Percentiles rank a stretch among this genome's conserved stretches.
Evolutionary conservation across 2,797 vertebrate species (phyloP).

Genomic region (Remorina albescens): DNA sequence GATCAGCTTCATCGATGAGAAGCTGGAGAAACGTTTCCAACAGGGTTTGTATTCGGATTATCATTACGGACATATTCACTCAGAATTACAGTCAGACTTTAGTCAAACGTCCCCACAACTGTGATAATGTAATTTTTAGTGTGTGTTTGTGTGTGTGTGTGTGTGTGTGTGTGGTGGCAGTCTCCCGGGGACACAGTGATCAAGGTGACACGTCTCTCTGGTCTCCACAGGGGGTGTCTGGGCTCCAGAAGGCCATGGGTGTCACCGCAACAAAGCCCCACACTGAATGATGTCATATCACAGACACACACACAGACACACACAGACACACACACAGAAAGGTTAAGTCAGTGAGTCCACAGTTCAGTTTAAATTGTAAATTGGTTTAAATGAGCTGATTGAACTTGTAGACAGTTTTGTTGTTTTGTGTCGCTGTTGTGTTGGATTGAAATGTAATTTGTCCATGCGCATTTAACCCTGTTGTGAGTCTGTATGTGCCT

Average conservation of each 20-base stretch:
- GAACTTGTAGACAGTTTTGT: not conserved
- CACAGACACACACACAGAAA: slow-evolving; percentile 30
- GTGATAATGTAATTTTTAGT: slow-evolving; percentile 2
- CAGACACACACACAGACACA: slow-evolving; percentile 34
- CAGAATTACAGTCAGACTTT: not conserved
- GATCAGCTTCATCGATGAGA: too few relatives aligned
- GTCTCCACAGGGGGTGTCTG: slow-evolving; percentile 76
- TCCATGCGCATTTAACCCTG: too few relatives aligned
- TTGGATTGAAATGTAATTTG: not conserved
- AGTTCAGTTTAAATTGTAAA: not conserved
- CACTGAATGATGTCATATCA: slow-evolving; percentile 58
- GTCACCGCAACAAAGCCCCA: slow-evolving; percentile 61
- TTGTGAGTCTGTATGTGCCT: too few relatives aligned
- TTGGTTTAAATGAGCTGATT: not conserved
- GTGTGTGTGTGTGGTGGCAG: slow-evolving; percentile 22
- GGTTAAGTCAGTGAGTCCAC: slow-evolving; percentile 4
- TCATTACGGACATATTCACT: not conserved
- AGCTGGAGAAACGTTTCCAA: too few relatives aligned
- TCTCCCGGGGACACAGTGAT: slow-evolving; percentile 61
- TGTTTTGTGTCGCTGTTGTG: not conserved
- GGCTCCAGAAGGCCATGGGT: slow-evolving; percentile 72
- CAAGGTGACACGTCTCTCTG: slow-evolving; percentile 74
- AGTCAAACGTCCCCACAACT: not conserved
- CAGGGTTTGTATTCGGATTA: too few relatives aligned
- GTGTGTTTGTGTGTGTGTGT: slow-evolving; percentile 27